phyloP scores from a whole-genome alignment of 2,888 invertebrate genomes.

The Lydus trimaculatus region DNA sequence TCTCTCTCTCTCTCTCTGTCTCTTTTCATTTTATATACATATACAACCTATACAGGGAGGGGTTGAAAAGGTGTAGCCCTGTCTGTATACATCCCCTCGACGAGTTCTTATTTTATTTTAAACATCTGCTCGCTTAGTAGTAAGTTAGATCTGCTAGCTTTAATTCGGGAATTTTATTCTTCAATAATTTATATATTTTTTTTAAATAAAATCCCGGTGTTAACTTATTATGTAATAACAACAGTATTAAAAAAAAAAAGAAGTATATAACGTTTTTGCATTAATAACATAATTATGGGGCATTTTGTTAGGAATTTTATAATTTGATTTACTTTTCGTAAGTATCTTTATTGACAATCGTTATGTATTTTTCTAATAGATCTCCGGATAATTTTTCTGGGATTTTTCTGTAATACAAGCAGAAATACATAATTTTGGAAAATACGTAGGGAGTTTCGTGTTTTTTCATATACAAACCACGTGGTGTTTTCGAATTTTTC shows the following conservation, averaged over 20 bases:
- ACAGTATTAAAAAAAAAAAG: no score
- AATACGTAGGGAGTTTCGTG: not conserved
- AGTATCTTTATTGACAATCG: no score
- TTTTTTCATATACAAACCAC: not conserved
- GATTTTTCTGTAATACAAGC: not conserved
- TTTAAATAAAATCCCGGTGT: not conserved
- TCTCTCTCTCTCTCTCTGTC: not conserved
- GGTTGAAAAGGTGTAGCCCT: constrained; percentile 31
- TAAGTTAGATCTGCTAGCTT: constrained; percentile 35
- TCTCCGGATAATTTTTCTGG: no score
- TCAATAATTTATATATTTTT: not conserved
- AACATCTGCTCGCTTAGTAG: constrained; percentile 47
- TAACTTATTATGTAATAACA: no score
- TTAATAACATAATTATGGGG: no score
- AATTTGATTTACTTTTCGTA: no score
- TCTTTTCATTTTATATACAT: constrained; percentile 1
- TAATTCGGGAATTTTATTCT: not conserved
- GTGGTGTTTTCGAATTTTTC: not conserved
- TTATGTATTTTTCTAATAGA: no score
- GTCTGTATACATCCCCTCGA: constrained; percentile 37
- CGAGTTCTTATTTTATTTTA: constrained; percentile 50
- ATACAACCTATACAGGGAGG: constrained; percentile 16
- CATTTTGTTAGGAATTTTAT: not conserved
- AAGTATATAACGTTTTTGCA: no score
- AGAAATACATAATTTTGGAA: not conserved